These are phyloP conservation scores for Cynocephalus volans DNA, from an alignment of 2,113 vertebrate species.

Conservation along the genomic window DNA sequence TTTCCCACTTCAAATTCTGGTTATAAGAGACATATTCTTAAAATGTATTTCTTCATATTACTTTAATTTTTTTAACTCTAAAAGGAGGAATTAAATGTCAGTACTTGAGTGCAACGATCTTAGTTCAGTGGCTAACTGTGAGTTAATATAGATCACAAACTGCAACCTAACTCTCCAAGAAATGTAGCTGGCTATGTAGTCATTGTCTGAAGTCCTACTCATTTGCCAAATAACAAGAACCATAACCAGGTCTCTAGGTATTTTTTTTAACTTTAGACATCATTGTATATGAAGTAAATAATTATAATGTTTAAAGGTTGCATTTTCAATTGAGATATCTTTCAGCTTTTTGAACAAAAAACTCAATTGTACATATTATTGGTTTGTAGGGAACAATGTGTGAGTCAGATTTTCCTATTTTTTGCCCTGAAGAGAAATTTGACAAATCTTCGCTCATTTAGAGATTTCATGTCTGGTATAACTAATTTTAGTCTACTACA, in stretches of 20 bases:
- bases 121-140: not conserved
- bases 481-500: conserved; percentile 58
- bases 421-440: conserved; percentile 41
- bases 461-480: conserved; percentile 32
- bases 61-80: not conserved
- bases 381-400: not conserved
- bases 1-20: not conserved
- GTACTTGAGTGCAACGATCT: not conserved
- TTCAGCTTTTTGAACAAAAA: conserved; percentile 65
- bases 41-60: not conserved
- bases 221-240: conserved; percentile 36
- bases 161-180: not conserved
- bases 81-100: not conserved
- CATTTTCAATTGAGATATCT: not conserved
- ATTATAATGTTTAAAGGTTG: conserved; percentile 48
- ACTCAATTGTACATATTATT: conserved; percentile 58
- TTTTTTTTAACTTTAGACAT: conserved; percentile 34
- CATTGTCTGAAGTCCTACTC: not conserved
- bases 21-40: not conserved
- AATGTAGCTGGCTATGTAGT: not conserved
- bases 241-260: not conserved
- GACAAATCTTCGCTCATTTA: conserved; percentile 56
- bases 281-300: conserved; percentile 4
- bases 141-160: not conserved
- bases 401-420: conserved; percentile 27